phyloP scores from a whole-genome alignment of 2,113 vertebrate species.

The Pelusios castaneus region DNA sequence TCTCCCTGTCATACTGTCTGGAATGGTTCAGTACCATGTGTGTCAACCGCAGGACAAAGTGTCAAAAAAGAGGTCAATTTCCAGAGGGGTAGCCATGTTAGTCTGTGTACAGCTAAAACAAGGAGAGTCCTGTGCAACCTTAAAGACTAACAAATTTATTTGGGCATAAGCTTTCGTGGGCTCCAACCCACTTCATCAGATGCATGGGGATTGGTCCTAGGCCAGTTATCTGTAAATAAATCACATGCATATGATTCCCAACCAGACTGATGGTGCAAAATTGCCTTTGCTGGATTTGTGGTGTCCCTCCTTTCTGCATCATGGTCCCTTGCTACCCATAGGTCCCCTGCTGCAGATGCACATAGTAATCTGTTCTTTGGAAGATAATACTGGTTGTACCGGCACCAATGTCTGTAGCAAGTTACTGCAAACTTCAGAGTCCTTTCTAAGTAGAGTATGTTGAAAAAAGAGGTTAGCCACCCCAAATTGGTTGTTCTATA shows the following conservation, averaged over 20 bases:
- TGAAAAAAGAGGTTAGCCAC: no score
- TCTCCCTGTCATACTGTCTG: not conserved
- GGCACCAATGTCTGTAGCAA: not conserved
- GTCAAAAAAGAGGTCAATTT: no score
- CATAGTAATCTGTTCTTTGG: not conserved
- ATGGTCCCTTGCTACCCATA: not conserved
- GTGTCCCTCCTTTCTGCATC: not conserved
- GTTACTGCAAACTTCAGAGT: not conserved
- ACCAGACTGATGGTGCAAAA: not conserved
- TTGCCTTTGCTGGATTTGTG: not conserved
- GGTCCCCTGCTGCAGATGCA: rapidly evolving
- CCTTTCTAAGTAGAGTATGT: not conserved
- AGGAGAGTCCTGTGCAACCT: no score
- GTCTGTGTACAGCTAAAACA: no score
- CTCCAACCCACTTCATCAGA: no score
- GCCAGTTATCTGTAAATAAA: not conserved
- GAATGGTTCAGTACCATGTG: no score
- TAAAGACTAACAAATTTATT: no score
- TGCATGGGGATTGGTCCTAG: not conserved
- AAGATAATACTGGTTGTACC: not conserved
- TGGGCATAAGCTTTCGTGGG: no score
- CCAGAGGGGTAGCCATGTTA: no score
- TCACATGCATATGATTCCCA: not conserved
- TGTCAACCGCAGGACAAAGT: no score
- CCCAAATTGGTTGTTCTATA: no score